Base-by-base conservation (phyloP, 2,888 invertebrate genomes). In the Tetragnatha montana region DNA sequence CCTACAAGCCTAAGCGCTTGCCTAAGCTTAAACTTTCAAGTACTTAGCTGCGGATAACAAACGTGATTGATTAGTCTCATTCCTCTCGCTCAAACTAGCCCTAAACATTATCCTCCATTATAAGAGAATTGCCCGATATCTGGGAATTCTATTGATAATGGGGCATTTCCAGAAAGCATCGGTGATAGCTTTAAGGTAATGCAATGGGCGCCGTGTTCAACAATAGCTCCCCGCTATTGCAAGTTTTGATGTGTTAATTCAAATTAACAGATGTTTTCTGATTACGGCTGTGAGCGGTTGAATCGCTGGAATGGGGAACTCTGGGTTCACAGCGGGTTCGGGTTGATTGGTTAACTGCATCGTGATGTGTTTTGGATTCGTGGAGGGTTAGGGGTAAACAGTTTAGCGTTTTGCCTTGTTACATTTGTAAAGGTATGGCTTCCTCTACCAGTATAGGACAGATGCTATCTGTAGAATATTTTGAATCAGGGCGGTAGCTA, bases 51-150 rank as follows among this genome's bases (percentile, higher is more conserved):
- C 17, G 22, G 35, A 71, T 70, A 70, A 49, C 71, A 71, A 82
- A 82, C 82, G 73, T 82, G 82, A 82, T 82, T 82, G 73, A 82
- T 82, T 82, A 82, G 73, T 74, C 73, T 74, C 74, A 82, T 82
- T 82, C 51, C 49, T 73, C 82, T 22, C 73, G 51, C 82, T 82
- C 71, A 74, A 82, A 73, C 82, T 82, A 60, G 82, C 50, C 73
- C 51, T 51, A 73, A 82, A 82, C 73, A 82, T 74, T 82, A 78
- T 73, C 51, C 82, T 22, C 73, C 70, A 60, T 73, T 82, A 73
- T 82, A 73, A 51, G 74, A 82, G 73, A 82, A 82, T 82, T 50
- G 51, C 60, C 8, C 73, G 51, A 73, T 71, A 51, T 82, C 82
- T 74, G 22, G 51, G 73, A 82, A 82, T 82, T 82, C 82, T 74